Evolutionary conservation across 2,113 vertebrate species (phyloP).

Genomic region (Myrmophylax atrothorax): DNA sequence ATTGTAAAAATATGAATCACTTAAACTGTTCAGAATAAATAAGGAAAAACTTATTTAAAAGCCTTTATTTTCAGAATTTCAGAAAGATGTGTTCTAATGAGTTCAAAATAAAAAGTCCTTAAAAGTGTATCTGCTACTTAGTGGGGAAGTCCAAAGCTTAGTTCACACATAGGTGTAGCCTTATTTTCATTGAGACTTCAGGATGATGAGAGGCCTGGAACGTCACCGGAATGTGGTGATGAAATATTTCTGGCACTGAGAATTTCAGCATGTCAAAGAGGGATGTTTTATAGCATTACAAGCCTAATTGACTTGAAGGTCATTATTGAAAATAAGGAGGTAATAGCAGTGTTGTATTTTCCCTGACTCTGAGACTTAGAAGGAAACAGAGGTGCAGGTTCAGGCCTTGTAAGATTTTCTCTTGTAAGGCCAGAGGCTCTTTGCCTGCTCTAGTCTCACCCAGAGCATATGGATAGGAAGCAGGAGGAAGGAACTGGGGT

Average conservation of each 20-base stretch:
- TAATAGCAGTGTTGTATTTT: background rate
- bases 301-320: background rate
- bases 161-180: background rate
- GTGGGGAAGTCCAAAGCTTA: background rate
- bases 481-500: background rate
- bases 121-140: background rate
- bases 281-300: background rate
- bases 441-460: background rate
- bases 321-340: background rate
- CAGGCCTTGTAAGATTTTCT: background rate
- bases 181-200: background rate
- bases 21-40: background rate
- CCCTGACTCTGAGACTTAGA: background rate
- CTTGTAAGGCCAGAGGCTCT: background rate
- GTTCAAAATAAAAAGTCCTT: background rate
- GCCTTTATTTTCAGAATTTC: background rate
- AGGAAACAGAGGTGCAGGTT: background rate
- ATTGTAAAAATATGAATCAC: background rate
- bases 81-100: background rate
- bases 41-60: background rate
- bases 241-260: background rate
- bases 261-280: background rate
- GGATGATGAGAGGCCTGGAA: background rate
- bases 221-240: background rate
- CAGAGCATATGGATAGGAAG: accelerated